Conservation (phyloP, 2,113 vertebrate genomes). For the Tachysurus fulvidraco region DNA sequence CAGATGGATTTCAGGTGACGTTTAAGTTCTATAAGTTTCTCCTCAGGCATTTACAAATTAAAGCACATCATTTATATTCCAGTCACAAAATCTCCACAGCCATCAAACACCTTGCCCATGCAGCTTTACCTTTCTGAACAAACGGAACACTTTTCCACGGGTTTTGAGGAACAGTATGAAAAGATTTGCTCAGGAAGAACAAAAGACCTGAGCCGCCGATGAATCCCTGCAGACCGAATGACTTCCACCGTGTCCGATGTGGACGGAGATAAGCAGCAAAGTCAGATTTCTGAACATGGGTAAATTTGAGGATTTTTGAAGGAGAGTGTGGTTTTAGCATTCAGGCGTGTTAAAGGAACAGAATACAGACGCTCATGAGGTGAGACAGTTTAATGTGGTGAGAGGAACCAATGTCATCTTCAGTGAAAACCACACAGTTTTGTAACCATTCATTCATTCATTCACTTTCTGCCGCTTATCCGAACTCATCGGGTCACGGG, state of each 20-base stretch:
- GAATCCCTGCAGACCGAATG: slow-evolving; percentile 63
- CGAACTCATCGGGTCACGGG: too few species aligned
- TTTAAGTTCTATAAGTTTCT: slow-evolving; percentile 54
- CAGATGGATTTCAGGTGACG: background rate
- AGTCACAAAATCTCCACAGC: slow-evolving; percentile 61
- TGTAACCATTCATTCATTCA: too few species aligned
- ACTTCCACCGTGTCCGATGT: slow-evolving; percentile 60
- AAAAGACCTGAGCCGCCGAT: slow-evolving; percentile 59
- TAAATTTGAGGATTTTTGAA: slow-evolving; percentile 4
- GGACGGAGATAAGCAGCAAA: slow-evolving; percentile 35
- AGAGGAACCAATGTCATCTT: background rate
- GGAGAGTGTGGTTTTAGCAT: slow-evolving; percentile 10
- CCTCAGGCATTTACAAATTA: slow-evolving; percentile 62
- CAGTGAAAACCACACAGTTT: background rate
- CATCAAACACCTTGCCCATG: slow-evolving; percentile 67
- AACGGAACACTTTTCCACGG: slow-evolving; percentile 47
- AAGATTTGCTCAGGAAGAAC: slow-evolving; percentile 55
- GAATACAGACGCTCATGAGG: slow-evolving; percentile 14
- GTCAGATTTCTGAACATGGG: slow-evolving; percentile 28
- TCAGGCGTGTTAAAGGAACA: background rate
- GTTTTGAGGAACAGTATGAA: slow-evolving; percentile 60
- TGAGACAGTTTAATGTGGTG: background rate
- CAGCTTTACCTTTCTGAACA: slow-evolving; percentile 58
- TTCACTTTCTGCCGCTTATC: too few species aligned
- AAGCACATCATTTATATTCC: slow-evolving; percentile 66